phyloP scores from a whole-genome alignment of 2,888 invertebrate genomes.

The Rambutsinella grinnellia region DNA sequence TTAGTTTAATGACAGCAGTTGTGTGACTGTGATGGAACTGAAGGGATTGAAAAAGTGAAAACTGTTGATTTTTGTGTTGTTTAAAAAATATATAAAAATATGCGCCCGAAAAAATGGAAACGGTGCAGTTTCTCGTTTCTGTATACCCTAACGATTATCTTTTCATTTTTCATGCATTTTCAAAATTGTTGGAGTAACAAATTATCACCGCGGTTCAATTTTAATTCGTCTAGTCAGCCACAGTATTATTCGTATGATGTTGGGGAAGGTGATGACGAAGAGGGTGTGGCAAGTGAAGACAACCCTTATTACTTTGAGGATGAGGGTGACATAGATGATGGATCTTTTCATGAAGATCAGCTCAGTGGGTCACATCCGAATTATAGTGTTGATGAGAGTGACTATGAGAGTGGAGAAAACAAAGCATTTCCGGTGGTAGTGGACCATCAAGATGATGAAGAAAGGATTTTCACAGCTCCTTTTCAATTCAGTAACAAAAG shows the following conservation, averaged over 20 bases:
- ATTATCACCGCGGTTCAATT: background rate
- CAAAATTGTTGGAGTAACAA: background rate
- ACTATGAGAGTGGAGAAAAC: background rate
- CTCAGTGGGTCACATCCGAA: conserved; percentile 27
- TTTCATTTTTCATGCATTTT: background rate
- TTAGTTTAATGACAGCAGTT: background rate
- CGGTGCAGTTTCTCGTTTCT: conserved; percentile 12
- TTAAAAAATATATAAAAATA: background rate
- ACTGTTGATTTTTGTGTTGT: background rate
- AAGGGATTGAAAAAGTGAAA: background rate
- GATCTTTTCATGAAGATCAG: background rate
- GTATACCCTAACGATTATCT: background rate
- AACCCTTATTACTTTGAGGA: conserved; percentile 29
- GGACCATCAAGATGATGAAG: background rate
- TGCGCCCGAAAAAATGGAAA: conserved; percentile 26
- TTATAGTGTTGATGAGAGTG: background rate
- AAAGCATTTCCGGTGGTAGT: conserved; percentile 37
- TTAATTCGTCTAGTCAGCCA: conserved; percentile 14
- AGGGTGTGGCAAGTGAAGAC: conserved; percentile 10
- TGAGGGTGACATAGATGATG: background rate
- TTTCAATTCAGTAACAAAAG: conserved; percentile 14
- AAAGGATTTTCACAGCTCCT: background rate
- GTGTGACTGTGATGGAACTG: background rate
- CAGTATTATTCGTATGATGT: conserved; percentile 27
- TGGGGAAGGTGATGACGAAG: background rate